Evolutionary conservation across 2,113 vertebrate genomes (phyloP).

Genomic region (Oreotrochilus melanogaster): DNA sequence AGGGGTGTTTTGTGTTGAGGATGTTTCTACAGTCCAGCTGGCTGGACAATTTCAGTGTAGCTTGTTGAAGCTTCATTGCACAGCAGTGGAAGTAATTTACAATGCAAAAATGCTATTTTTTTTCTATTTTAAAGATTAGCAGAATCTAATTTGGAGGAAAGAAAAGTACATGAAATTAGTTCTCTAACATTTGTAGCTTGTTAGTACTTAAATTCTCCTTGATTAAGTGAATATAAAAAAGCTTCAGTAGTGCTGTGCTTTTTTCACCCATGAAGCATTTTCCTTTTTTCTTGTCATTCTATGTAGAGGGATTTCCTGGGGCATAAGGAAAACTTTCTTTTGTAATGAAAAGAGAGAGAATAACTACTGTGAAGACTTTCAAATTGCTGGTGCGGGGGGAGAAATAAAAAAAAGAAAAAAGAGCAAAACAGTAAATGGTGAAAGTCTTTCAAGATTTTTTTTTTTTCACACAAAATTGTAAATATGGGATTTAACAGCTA

Average conservation of each 20-base stretch:
- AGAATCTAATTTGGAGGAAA: not conserved
- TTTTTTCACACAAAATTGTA: not conserved
- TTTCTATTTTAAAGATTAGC: constrained; percentile 1
- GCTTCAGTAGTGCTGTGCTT: not conserved
- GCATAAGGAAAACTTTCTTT: not conserved
- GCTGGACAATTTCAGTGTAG: not conserved
- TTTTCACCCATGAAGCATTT: constrained; percentile 26
- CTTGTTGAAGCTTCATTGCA: not conserved
- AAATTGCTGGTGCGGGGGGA: not conserved
- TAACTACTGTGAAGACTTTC: not conserved
- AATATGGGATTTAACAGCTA: not conserved
- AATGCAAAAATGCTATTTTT: constrained; percentile 11
- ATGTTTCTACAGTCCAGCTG: not conserved
- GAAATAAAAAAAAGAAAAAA: no score
- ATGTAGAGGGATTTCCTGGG: not conserved
- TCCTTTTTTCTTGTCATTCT: constrained; percentile 6
- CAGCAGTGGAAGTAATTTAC: constrained; percentile 15
- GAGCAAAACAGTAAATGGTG: not conserved
- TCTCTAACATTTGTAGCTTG: not conserved
- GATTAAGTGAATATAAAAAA: constrained; percentile 6
- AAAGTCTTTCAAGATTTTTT: not conserved
- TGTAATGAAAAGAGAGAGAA: not conserved
- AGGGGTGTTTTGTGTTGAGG: not conserved
- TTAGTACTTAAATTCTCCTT: not conserved
- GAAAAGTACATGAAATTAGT: constrained; percentile 18